Evolutionary conservation across 2,113 vertebrate species (phyloP).

Genomic region (Hiodon alosoides): DNA sequence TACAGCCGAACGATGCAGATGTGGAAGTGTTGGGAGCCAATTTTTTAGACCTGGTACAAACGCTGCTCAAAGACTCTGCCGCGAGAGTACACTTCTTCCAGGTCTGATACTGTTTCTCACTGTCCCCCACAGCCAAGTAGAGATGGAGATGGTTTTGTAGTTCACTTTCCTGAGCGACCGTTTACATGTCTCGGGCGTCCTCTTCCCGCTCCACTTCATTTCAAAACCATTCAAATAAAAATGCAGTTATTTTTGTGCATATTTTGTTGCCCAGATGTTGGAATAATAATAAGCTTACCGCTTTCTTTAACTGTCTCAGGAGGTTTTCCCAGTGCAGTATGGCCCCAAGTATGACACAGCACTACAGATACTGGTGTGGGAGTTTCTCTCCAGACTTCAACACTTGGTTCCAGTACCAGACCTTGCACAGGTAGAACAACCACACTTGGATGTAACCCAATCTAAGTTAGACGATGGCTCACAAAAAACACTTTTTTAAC

Average conservation of each 20-base stretch:
- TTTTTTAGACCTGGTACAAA: constrained; percentile 27
- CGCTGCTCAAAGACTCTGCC: constrained; percentile 19
- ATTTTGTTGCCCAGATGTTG: too few species aligned
- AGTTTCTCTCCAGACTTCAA: constrained; percentile 71
- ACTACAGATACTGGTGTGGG: constrained; percentile 68
- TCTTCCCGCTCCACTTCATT: too few species aligned
- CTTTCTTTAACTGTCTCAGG: constrained; percentile 41
- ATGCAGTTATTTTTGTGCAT: too few species aligned
- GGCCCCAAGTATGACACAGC: constrained; percentile 65
- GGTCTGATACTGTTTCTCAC: constrained; percentile 11
- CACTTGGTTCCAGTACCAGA: constrained; percentile 53
- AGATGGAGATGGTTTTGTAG: too few species aligned
- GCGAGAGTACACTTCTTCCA: constrained; percentile 29
- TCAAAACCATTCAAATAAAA: too few species aligned
- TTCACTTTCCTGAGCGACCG: too few species aligned
- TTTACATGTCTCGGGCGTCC: too few species aligned
- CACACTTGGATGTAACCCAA: neutral
- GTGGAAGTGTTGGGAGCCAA: constrained; percentile 9
- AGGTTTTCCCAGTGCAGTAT: constrained; percentile 66
- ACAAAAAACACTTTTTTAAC: too few species aligned
- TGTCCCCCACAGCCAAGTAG: too few species aligned
- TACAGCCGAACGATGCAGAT: constrained; percentile 6
- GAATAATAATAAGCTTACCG: too few species aligned
- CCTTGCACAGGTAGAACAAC: constrained; percentile 53
- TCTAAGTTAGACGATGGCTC: too few species aligned